Percentiles rank a stretch among this genome's conserved stretches.
Conservation (phyloP, 2,113 vertebrate species). For the Chitala chitala region DNA sequence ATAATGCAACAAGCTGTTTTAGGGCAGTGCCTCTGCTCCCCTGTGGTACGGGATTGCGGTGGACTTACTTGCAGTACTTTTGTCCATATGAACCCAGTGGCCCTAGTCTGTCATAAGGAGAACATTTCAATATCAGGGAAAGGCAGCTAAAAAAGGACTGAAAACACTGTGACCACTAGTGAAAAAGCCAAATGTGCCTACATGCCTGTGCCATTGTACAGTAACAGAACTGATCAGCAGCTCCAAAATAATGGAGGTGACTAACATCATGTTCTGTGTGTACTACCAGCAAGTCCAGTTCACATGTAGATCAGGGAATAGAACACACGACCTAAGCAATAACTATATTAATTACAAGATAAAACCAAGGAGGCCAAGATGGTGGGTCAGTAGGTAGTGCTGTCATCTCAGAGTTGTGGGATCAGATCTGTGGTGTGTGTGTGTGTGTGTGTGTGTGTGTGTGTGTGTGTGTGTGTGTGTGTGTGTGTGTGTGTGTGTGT, state of each 20-base stretch:
- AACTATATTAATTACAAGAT: too few species aligned
- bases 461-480: too few species aligned
- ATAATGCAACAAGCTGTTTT: background rate
- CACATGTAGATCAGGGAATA: background rate
- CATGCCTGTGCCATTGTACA: background rate
- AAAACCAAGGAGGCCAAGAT: too few species aligned
- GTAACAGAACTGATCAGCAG: background rate
- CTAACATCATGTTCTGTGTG: background rate
- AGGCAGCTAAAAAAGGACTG: too few species aligned
- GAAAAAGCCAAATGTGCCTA: background rate
- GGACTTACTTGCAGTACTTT: too few species aligned
- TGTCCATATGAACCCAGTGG: background rate
- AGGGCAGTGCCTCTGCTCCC: too few species aligned
- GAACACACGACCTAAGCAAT: too few species aligned
- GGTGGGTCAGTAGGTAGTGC: background rate
- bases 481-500: too few species aligned
- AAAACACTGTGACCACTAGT: background rate
- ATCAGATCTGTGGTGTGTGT: too few species aligned
- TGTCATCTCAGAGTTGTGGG: too few species aligned
- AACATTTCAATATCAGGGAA: background rate
- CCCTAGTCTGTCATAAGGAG: background rate
- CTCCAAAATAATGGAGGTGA: background rate
- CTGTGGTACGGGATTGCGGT: too few species aligned
- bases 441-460: too few species aligned
- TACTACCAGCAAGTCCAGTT: background rate